Percentiles rank a stretch among this genome's conserved stretches.
Evolutionary conservation across 2,797 vertebrate genomes (phyloP).

Genomic region (Hypotaenidia okinawae): DNA sequence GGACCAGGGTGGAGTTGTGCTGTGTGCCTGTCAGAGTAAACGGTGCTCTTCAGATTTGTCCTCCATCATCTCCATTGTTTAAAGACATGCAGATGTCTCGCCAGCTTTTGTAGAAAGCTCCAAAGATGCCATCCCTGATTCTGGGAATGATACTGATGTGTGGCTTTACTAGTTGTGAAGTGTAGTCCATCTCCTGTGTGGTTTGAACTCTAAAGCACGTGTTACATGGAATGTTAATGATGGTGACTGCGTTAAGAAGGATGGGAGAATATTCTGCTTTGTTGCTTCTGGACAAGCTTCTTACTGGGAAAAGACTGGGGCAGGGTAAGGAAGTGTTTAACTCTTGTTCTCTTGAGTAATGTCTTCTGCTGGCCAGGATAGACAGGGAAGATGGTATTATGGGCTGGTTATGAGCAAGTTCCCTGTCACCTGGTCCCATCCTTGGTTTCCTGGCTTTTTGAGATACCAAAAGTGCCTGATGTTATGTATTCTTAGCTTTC

Average conservation of each 20-base stretch:
- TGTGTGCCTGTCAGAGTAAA: neutral
- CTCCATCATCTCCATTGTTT: rapidly evolving
- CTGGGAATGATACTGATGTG: neutral
- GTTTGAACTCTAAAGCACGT: neutral
- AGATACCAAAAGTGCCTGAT: neutral
- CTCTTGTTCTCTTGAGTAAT: neutral
- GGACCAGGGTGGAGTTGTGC: rapidly evolving
- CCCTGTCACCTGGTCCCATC: neutral
- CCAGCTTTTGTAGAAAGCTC: neutral
- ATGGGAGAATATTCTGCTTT: neutral
- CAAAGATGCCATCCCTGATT: neutral
- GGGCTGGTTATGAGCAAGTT: neutral
- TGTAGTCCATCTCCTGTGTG: neutral
- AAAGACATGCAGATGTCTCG: neutral
- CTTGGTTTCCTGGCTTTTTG: neutral
- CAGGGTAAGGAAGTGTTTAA: neutral
- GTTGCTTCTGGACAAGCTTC: neutral
- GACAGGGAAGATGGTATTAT: neutral
- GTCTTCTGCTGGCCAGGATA: neutral
- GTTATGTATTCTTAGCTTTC: neutral
- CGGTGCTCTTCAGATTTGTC: neutral
- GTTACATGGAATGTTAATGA: neutral
- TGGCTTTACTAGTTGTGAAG: neutral
- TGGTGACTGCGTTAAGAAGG: neutral
- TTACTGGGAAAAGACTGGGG: neutral